phyloP scores from a whole-genome alignment of 2,888 invertebrate genomes.

The Pandemis cinnamomeana region DNA sequence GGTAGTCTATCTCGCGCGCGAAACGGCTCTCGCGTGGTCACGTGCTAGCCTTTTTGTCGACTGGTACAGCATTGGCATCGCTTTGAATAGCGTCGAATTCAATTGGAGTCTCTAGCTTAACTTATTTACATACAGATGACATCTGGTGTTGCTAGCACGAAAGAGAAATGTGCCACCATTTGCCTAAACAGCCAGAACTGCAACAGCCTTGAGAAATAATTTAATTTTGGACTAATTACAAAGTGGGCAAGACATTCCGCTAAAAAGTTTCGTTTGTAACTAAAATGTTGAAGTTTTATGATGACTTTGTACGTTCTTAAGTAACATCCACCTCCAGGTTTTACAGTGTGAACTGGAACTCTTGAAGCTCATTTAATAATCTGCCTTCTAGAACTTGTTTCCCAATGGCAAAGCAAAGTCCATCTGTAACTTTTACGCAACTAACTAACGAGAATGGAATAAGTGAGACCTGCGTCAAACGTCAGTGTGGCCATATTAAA shows the following conservation, averaged over 20 bases:
- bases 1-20: too few species aligned
- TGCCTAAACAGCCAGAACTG: conserved; percentile 29
- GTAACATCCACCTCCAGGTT: conserved; percentile 2
- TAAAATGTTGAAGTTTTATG: conserved; percentile 9
- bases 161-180: conserved; percentile 33
- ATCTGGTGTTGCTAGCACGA: conserved; percentile 38
- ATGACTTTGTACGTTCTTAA: conserved; percentile 5
- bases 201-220: conserved; percentile 29
- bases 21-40: too few species aligned
- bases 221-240: conserved; percentile 28
- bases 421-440: not conserved
- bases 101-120: conserved; percentile 5
- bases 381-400: not conserved
- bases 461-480: not conserved
- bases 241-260: conserved; percentile 37
- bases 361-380: not conserved
- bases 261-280: conserved; percentile 6
- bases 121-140: conserved; percentile 35
- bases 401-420: not conserved
- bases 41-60: too few species aligned
- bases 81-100: not conserved
- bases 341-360: not conserved
- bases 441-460: not conserved
- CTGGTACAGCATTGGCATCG: not conserved
- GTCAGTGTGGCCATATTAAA: not conserved